Evolutionary conservation across 2,113 vertebrate genomes (phyloP).

Genomic region (Callipepla squamata): DNA sequence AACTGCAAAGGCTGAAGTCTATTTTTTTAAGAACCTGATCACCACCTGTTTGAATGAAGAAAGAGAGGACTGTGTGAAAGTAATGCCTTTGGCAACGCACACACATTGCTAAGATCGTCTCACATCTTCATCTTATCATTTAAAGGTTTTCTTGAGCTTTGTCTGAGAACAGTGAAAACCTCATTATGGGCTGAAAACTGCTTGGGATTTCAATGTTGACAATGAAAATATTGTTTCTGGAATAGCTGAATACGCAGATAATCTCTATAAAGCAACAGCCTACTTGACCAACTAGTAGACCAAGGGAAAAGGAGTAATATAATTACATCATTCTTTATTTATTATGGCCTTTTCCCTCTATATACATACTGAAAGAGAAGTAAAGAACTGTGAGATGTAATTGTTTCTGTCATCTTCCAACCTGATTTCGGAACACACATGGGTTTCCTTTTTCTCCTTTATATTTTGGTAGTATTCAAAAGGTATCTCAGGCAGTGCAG

Average conservation of each 20-base stretch:
- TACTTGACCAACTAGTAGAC: slow-evolving; percentile 45
- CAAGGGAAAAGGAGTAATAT: not conserved
- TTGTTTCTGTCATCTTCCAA: not conserved
- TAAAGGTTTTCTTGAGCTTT: slow-evolving; percentile 34
- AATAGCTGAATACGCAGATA: slow-evolving; percentile 58
- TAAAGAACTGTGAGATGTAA: not conserved
- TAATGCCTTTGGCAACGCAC: slow-evolving; percentile 4
- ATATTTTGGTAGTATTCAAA: not conserved
- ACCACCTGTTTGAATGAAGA: slow-evolving; percentile 22
- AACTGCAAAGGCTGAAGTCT: not conserved
- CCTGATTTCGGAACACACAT: not conserved
- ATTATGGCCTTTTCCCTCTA: not conserved
- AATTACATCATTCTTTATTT: not conserved
- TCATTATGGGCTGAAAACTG: slow-evolving; percentile 66
- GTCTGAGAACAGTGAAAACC: slow-evolving; percentile 46
- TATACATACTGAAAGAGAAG: not conserved
- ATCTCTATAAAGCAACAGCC: slow-evolving; percentile 39
- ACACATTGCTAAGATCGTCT: slow-evolving; percentile 31
- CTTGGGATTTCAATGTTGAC: slow-evolving; percentile 67
- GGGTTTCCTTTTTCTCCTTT: not conserved
- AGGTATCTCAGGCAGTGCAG: not conserved
- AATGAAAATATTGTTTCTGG: slow-evolving; percentile 72
- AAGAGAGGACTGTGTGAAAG: not conserved
- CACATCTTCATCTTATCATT: slow-evolving; percentile 25
- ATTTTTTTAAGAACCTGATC: slow-evolving; percentile 23